These are phyloP conservation scores for Platycercus adscitus DNA, from an alignment of 2,113 vertebrate genomes.

Conservation along the genomic window DNA sequence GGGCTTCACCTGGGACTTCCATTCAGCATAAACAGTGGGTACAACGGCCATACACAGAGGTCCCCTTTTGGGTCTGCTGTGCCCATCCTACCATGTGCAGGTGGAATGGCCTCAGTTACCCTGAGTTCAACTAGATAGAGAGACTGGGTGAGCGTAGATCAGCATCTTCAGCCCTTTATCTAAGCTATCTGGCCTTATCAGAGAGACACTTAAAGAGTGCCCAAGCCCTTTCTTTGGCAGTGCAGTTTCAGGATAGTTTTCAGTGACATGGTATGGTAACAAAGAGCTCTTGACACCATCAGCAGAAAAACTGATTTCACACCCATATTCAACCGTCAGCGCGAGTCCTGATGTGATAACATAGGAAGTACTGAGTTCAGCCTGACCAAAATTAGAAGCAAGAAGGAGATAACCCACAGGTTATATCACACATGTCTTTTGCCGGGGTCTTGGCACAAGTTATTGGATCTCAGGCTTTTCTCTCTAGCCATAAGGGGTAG, in stretches of 20 bases:
- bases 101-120: background rate
- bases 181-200: background rate
- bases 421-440: background rate
- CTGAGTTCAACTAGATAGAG: background rate
- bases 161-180: background rate
- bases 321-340: background rate
- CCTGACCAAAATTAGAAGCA: background rate
- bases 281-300: background rate
- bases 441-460: background rate
- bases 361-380: background rate
- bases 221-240: background rate
- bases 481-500: background rate
- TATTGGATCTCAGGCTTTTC: background rate
- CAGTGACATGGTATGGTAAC: rapidly evolving
- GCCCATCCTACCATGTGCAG: rapidly evolving
- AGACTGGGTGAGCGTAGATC: background rate
- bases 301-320: background rate
- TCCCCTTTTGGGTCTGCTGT: background rate
- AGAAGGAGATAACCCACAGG: background rate
- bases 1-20: background rate
- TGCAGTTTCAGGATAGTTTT: rapidly evolving
- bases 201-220: background rate
- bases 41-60: background rate
- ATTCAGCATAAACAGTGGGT: background rate
- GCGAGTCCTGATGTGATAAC: background rate